phyloP scores from a whole-genome alignment of 2,113 vertebrate genomes.

The Narcine bancroftii region DNA sequence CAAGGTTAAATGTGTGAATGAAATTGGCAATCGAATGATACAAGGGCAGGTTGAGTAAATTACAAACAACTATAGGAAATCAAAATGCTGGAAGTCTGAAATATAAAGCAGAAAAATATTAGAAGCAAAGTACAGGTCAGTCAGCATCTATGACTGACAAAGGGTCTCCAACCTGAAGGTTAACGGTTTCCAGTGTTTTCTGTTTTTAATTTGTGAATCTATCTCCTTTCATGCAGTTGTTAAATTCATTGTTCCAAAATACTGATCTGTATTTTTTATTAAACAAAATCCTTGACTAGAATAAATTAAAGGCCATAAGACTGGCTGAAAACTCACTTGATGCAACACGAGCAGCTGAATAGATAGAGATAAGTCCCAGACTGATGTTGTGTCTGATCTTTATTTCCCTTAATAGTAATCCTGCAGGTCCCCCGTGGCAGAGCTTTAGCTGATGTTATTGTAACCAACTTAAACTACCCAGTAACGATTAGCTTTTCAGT shows the following conservation, averaged over 20 bases:
- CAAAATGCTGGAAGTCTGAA: too few species aligned
- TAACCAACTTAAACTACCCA: neutral
- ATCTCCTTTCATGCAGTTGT: neutral
- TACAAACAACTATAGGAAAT: too few species aligned
- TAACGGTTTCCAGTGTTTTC: too few species aligned
- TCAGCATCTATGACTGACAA: too few species aligned
- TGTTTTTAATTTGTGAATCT: too few species aligned
- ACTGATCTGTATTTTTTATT: neutral
- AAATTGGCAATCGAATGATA: neutral
- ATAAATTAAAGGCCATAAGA: neutral
- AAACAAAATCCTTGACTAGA: neutral
- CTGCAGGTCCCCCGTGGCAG: neutral
- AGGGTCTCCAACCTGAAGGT: too few species aligned
- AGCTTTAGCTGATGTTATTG: neutral
- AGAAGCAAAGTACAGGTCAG: too few species aligned
- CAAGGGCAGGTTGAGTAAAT: neutral
- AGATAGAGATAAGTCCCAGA: neutral
- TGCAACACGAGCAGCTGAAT: neutral
- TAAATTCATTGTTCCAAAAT: neutral
- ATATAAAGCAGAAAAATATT: too few species aligned
- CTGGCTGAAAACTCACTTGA: neutral
- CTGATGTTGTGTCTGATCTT: neutral
- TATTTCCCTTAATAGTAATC: neutral
- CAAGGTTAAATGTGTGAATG: neutral
- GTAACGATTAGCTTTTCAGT: neutral